Base-by-base conservation (phyloP, 2,888 invertebrate species). In the Eretmocerus hayati region DNA sequence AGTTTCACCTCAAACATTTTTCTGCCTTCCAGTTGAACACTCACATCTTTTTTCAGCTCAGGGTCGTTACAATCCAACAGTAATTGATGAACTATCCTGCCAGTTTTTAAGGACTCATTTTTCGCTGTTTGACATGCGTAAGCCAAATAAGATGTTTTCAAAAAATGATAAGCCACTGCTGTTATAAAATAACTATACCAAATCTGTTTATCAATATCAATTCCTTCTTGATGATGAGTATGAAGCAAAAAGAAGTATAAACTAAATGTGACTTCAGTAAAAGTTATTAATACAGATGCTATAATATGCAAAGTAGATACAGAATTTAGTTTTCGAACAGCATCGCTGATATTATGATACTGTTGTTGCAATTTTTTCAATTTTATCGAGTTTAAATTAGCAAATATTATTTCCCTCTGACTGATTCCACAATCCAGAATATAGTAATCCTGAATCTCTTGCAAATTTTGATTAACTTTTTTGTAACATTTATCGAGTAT, bases 241-340 rank as follows among this genome's bases (percentile, higher is more conserved):
- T 57, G 53, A 0, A 66, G 41, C 18, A 66, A 52, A 33, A 59
- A 64, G 49, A 66, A 66, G 35, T 66, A 66, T 4, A 65, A 52
- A 11, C 62, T 62, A 42, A 65, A 65, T 1, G 64, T 63, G 2
- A 64, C 56, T 47, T 66, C 65, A 2, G 59, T 56, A 44, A 66
- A 65, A 3, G 64, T 64, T 4, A 65, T 54, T 1, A 59, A 59
- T 5, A 64, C 57, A 1, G 59, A 58, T 1, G 57, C 56, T 6
- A 61, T 48, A 4, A 62, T 50, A 23, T 62, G 63, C 5, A 57
- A 43, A 4, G 59, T 54, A 46, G 63, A 66, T 2, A 59, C 57
- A 1, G 56, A 45, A 36, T 65, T 66, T 4, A 61, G 48, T 18
- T 52, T 44, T 20, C 58, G 56, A 2, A 65, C 41, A 2, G 59